Evolutionary conservation across 1,140 invertebrate species (phyloP), one percentile per base, ranked within the genome.

Genomic region (Drosophila ambigua): DNA sequence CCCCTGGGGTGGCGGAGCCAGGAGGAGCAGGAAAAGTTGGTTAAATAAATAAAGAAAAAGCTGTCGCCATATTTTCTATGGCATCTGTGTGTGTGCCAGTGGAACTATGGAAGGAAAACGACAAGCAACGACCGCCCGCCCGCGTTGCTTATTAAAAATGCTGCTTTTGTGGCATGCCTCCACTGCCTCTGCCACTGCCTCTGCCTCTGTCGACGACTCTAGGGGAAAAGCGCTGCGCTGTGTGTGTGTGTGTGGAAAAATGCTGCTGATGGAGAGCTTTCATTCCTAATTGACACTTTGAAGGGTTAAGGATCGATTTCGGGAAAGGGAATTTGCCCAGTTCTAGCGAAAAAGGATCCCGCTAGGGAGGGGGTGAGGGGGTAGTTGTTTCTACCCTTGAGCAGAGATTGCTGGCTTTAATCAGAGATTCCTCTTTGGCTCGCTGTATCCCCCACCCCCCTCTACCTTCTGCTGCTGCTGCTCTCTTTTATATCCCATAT

Each of bases 61-160:
- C 51, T 61, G 59, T 60, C 68, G 68, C 58, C 64, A 69, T 69
- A 74, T 55, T 75, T 82, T 75, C 65, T 79, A 75, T 64, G 79
- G 79, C 75, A 79, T 78, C 69, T 23, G 39, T 24, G 26, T 28
- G 26, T 1, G 23, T 3, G 23, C 1, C 1, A 4, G 48, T 41
- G 44, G 39, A 52, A 41, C 24, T 51, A 26, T n/a, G 43, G 16
- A 13, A 13, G 28, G 1, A 20, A 5, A 44, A 52, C 23, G 26
- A 6, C 5, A 28, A 20, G 20, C 20, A 1, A 20, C 20, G 20
- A 28, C 5, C 11, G n/a, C 24, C 26, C 7, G 4, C 24, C 41
- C 7, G 15, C 23, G 23, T 2, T 59, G 54, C 69, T 74, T 69
- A 64, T 69, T 64, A 60, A 55, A 78, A 64, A 52, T 73, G 58